Evolutionary conservation across 2,797 vertebrate genomes (phyloP).

Genomic region (Mustela erminea): DNA sequence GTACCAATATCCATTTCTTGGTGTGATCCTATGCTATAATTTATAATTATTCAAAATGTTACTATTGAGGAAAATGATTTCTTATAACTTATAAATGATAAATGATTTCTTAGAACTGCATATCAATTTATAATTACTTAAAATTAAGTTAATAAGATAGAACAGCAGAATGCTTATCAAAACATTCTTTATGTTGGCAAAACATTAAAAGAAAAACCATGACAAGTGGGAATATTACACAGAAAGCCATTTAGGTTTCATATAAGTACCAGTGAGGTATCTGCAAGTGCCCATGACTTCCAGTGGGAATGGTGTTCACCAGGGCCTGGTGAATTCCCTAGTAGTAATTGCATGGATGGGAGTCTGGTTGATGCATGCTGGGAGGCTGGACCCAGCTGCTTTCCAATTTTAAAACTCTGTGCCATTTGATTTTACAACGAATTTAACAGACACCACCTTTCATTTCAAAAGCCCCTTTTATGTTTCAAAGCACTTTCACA

Average conservation of each 20-base stretch:
- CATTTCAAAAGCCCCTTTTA: constrained; percentile 66
- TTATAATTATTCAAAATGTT: not conserved
- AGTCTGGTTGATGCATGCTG: not conserved
- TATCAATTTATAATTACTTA: not conserved
- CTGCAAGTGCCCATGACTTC: not conserved
- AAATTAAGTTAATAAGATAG: constrained; percentile 20
- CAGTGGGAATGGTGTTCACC: not conserved
- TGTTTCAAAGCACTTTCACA: constrained; percentile 70
- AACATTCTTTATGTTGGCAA: constrained; percentile 38
- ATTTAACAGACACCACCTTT: constrained; percentile 61
- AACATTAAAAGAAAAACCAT: not conserved
- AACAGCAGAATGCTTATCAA: constrained; percentile 20
- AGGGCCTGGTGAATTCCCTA: not conserved
- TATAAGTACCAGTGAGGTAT: not conserved
- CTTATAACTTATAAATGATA: not conserved
- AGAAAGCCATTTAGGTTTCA: not conserved
- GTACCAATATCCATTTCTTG: not conserved
- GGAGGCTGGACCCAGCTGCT: not conserved
- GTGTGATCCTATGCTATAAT: not conserved
- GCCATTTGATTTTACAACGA: constrained; percentile 40
- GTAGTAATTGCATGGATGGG: not conserved
- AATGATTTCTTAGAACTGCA: not conserved
- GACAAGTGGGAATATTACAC: not conserved
- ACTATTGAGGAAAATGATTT: not conserved
- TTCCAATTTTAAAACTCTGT: constrained; percentile 42